Evolutionary conservation across 2,888 invertebrate species (phyloP), one percentile per base, ranked within the genome.

Genomic region (Xestia rhomboidea): DNA sequence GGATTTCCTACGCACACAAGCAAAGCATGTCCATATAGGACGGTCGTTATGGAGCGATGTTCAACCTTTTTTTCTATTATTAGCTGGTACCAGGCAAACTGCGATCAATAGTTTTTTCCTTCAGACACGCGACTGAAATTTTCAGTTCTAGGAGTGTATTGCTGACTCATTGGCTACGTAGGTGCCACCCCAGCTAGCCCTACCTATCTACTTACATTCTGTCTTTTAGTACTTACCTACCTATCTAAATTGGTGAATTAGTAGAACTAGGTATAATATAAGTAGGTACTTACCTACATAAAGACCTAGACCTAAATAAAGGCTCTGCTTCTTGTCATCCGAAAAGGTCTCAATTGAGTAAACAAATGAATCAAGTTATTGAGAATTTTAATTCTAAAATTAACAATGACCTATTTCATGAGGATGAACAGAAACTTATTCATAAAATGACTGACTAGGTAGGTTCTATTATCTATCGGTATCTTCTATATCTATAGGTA

Each of bases 51-150:
- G 77, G 51, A 68, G 69, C 68, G 84, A 57, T 81, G 68, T 74
- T 89, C 73, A 85, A 82, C 67, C 64, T 88, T 87, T 89, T 82
- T 81, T 82, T 87, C 69, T 87, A 78, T 72, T 78, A 38, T 62
- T 82, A 80, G 78, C 51, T 54, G 18, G 41, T 51, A 41, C 70
- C 66, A 76, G 79, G 73, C 76, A 76, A 74, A 68, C 57, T 27
- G 67, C 79, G 81, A 83, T 81, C 85, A 81, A 87, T 87, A 87
- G 41, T n/a, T 66, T 72, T 49, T 82, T 54, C 46, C 74, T 76
- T 63, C 54, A n/a, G 18, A 60, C 69, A 73, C 81, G 76, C 38
- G 24, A 57, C 24, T 73, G 34, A 71, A 69, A 70, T 68, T 71
- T 85, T 41, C 62, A 73, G 24, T 66, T 85, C 18, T 27, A 68